A percentile compares a stretch with the other conserved stretches of the same genome.
Conservation (phyloP, 2,113 vertebrate species). For the Albula goreensis region DNA sequence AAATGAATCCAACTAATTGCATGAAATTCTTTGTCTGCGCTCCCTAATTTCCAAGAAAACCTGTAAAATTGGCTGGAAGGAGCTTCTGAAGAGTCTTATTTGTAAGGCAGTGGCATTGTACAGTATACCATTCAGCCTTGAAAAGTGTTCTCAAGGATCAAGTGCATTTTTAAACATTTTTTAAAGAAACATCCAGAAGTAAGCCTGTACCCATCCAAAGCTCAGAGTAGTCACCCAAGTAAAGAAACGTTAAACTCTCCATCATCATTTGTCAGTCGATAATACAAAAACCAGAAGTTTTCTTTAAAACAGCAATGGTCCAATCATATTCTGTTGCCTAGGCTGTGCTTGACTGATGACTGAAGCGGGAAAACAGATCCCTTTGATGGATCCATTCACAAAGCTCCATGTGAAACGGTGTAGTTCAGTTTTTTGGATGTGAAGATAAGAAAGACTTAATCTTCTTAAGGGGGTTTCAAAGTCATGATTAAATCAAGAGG, state of each 20-base stretch:
- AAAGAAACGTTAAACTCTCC: background rate
- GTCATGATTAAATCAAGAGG: background rate
- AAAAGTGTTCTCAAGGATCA: background rate
- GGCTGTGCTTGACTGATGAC: background rate
- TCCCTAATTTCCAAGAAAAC: too few species aligned
- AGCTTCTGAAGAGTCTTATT: background rate
- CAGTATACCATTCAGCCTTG: background rate
- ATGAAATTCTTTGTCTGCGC: background rate
- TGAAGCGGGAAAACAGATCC: background rate
- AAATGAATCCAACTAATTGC: background rate
- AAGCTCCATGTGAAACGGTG: background rate
- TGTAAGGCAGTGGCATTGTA: background rate
- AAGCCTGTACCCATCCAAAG: background rate
- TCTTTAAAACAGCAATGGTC: background rate
- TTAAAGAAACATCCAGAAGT: background rate
- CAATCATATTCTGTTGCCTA: background rate
- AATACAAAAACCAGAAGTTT: background rate
- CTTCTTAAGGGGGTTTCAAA: background rate
- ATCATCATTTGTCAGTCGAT: conserved; percentile 8
- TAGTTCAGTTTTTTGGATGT: background rate
- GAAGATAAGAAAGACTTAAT: background rate
- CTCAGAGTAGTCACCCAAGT: background rate
- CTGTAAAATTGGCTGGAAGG: too few species aligned
- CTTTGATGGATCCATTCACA: conserved; percentile 2
- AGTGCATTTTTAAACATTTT: background rate